phyloP scores from a whole-genome alignment of 1,140 invertebrate species.

The Macrobrachium rosenbergii region DNA sequence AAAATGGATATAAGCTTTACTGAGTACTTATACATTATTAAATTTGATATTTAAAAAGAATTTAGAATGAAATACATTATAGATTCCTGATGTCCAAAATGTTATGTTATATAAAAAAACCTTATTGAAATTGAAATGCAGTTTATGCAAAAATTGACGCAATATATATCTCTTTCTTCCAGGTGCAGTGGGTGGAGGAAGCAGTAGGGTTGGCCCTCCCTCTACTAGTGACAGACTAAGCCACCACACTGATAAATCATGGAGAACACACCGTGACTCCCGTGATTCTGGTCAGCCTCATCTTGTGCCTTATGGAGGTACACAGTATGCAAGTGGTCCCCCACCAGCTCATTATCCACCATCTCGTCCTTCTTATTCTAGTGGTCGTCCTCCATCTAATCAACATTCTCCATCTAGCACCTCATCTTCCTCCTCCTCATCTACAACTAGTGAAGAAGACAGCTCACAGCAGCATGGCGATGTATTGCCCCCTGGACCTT shows the following conservation, averaged over 20 bases:
- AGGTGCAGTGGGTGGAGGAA: constrained; percentile 18
- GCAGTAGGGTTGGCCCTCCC: constrained; percentile 52
- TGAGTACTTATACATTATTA: too few species aligned
- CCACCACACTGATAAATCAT: constrained; percentile 64
- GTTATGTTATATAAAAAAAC: too few species aligned
- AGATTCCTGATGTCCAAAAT: too few species aligned
- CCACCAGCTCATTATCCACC: constrained; percentile 45
- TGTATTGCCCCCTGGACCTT: constrained; percentile 1
- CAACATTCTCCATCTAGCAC: constrained; percentile 49
- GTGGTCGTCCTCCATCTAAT: constrained; percentile 42
- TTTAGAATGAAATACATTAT: too few species aligned
- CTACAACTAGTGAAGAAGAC: constrained; percentile 29
- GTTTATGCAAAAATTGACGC: too few species aligned
- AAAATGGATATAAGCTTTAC: too few species aligned
- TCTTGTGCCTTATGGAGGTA: constrained; percentile 28
- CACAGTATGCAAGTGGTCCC: constrained; percentile 36
- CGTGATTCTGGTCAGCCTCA: constrained; percentile 38
- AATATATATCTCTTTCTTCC: neutral
- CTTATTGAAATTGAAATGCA: too few species aligned
- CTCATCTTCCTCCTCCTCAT: constrained; percentile 52
- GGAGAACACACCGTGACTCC: constrained; percentile 54
- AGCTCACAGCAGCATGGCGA: constrained; percentile 41
- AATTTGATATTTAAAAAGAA: too few species aligned
- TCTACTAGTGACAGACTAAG: constrained; percentile 64
- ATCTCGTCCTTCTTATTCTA: constrained; percentile 53